Percentiles rank a stretch among this genome's conserved stretches.
phyloP scores from a whole-genome alignment of 2,888 invertebrate genomes.

The Orthosia incerta region DNA sequence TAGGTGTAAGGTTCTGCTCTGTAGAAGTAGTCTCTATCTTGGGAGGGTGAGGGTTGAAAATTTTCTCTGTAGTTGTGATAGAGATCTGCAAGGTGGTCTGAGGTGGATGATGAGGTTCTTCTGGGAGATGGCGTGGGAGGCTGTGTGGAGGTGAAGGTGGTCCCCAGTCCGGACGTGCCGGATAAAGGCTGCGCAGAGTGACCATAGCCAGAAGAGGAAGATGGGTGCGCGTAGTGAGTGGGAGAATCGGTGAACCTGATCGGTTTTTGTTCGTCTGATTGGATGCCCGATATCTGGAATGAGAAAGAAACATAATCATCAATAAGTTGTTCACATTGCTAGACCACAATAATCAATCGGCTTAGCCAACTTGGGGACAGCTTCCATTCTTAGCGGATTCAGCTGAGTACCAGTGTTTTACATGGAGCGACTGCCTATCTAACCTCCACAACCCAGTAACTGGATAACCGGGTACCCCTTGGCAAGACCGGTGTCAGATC shows the following conservation, averaged over 20 bases:
- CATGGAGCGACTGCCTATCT: too few species aligned
- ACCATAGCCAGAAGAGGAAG: conserved; percentile 88
- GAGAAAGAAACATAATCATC: neutral
- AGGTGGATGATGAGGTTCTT: conserved; percentile 92
- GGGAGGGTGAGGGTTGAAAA: conserved; percentile 83
- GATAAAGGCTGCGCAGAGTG: conserved; percentile 89
- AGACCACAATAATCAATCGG: too few species aligned
- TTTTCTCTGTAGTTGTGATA: conserved; percentile 90
- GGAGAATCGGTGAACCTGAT: conserved; percentile 94
- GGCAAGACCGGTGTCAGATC: too few species aligned
- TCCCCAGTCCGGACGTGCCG: conserved; percentile 89
- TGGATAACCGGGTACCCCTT: too few species aligned
- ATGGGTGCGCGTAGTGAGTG: conserved; percentile 92
- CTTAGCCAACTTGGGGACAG: too few species aligned
- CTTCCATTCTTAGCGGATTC: too few species aligned
- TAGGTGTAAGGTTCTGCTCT: conserved; percentile 81
- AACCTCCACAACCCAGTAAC: too few species aligned
- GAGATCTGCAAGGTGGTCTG: conserved; percentile 92
- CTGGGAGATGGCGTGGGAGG: conserved; percentile 93
- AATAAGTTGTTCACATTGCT: neutral
- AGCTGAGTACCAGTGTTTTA: too few species aligned
- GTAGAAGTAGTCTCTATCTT: conserved; percentile 82
- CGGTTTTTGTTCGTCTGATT: conserved; percentile 92
- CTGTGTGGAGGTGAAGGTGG: conserved; percentile 88
- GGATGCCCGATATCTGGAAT: conserved; percentile 86